Evolutionary conservation across 2,888 invertebrate species (phyloP), one percentile per base, ranked within the genome.

Genomic region (Sicus ferrugineus): DNA sequence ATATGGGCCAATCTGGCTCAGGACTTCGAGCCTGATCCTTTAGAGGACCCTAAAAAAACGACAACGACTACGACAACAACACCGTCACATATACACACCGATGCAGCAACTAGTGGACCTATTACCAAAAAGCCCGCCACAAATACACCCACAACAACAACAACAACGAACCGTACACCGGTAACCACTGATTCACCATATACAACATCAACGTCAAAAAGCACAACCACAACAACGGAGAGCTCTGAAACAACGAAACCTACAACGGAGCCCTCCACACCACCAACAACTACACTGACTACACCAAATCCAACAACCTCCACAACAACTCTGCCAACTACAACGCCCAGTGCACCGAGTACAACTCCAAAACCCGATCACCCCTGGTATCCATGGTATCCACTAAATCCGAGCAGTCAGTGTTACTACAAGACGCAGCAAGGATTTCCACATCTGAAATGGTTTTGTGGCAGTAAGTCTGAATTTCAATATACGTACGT

Each of bases 391-490:
- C 58, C 56, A 7, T 62, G 62, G 62, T 42, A 28, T 52, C 52
- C 52, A 14, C 48, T 34, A 7, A 46, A 48, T 23, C 26, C 4
- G 46, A 21, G 48, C 28, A 28, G 16, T 48, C 30, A 19, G 0
- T 83, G 81, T 48, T 81, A 81, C 70, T 75, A 74, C 28, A 77
- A 62, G 65, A 70, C 77, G 3, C 77, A 80, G 52, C 65, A 67
- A 2, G 77, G 80, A 3, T 69, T 14, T 16, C 66, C 61, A 0
- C 42, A 72, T 19, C 2, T 56, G n/a, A 69, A 26, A 52, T 76
- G 73, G 72, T 38, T 31, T 6, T 79, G 76, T 52, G 73, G 73
- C 4, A 50, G 81, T 83, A 69, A 74, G 77, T 76, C 62, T 26
- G 19, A 34, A 56, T 9, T n/a, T n/a, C n/a, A n/a, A 2, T 34